Evolutionary conservation across 2,888 invertebrate genomes (phyloP), one percentile per base, ranked within the genome.

Genomic region (Sphaeridia pumilis): DNA sequence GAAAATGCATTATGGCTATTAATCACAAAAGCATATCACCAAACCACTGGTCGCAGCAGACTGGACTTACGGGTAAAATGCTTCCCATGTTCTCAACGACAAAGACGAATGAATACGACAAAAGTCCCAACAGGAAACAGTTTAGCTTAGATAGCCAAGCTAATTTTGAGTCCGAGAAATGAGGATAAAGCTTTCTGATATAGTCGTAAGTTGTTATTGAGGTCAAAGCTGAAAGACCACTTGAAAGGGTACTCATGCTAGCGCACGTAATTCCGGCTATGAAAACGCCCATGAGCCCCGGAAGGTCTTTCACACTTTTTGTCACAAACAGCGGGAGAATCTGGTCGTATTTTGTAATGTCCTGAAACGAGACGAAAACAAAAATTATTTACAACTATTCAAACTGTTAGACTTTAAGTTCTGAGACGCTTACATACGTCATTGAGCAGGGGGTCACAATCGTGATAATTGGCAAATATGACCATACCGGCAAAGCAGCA

Each of bases 1-100:
- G n/a, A n/a, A n/a, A n/a, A 44, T 26, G 20, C 4, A 46, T 7
- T 10, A 21, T 44, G 44, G 4, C 24, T 22, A 10, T 4, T 44
- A 22, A 21, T 44, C n/a, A 3, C 2, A 2, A 44, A 26, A 44
- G 27, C 25, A 44, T n/a, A 92, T 83, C 1, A 90, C 90, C 67
- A 89, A 87, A 67, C 89, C 31, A 31, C 7, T 31, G 31, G 7
- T 31, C 31, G 31, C 31, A 10, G 14, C 31, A 31, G 14, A 7
- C 31, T 31, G 31, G 49, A 63, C 66, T 62, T 62, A 69, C 70
- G 24, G 69, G 74, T n/a, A 75, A 66, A 34, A 76, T 69, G 20
- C 71, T 71, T 22, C 75, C 75, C 63, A 76, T 67, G 38, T 70
- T 69, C 14, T 75, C 72, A 1, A 75, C 75, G 1, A 75, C 68